Evolutionary conservation across 2,113 vertebrate genomes (phyloP).

Genomic region (Ifrita kowaldi): DNA sequence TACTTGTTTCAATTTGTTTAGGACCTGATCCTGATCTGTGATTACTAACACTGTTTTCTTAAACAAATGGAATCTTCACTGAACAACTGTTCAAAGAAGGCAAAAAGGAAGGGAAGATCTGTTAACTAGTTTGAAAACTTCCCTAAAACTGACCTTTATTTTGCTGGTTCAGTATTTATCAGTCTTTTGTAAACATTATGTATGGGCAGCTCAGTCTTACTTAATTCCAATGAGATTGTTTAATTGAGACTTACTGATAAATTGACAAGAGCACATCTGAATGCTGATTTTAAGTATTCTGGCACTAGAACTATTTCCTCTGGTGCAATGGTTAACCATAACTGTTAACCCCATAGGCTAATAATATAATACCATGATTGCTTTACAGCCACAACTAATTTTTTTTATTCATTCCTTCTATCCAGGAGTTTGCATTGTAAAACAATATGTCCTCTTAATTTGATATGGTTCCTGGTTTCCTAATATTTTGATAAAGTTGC

Average conservation of each 20-base stretch:
- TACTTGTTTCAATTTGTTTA: background rate
- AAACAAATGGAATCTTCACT: background rate
- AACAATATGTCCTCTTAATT: background rate
- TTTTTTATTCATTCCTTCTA: background rate
- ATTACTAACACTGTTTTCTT: background rate
- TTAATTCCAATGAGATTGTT: background rate
- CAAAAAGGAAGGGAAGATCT: background rate
- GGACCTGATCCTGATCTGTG: background rate
- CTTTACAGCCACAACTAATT: background rate
- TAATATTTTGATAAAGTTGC: background rate
- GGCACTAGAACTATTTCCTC: background rate
- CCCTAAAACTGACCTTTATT: background rate
- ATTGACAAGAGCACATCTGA: background rate
- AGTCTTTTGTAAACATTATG: background rate
- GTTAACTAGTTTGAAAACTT: background rate
- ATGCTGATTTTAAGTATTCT: background rate
- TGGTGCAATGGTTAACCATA: constrained; percentile 10
- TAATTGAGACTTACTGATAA: background rate
- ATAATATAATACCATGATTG: background rate
- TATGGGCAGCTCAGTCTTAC: background rate
- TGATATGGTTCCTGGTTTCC: background rate
- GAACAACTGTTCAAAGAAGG: background rate
- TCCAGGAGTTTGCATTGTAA: background rate
- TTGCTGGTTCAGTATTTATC: background rate
- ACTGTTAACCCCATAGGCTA: background rate